Percentiles rank a stretch among this genome's conserved stretches.
Evolutionary conservation across 1,140 invertebrate species (phyloP).

Genomic region (Laupala kohalensis): DNA sequence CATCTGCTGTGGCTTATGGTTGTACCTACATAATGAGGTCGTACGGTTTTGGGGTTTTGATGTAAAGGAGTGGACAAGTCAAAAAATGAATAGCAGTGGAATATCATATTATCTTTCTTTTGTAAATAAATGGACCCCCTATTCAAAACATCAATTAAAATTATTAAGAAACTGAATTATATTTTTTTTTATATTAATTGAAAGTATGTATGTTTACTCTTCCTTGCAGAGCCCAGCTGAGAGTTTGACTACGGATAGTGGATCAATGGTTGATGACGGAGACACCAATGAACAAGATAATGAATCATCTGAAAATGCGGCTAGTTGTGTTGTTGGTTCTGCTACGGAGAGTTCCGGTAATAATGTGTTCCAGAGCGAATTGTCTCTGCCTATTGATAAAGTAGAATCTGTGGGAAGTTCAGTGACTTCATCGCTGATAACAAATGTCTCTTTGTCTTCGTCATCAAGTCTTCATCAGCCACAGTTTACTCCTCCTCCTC

Average conservation of each 20-base stretch:
- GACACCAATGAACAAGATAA: slow-evolving; percentile 46
- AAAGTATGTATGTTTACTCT: not conserved
- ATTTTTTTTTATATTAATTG: not conserved
- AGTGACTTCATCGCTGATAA: not conserved
- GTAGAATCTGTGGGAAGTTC: not conserved
- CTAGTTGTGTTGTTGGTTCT: not conserved
- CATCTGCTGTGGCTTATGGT: too few relatives aligned
- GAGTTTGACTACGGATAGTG: slow-evolving; percentile 67
- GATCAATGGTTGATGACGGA: slow-evolving; percentile 60
- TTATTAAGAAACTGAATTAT: too few relatives aligned
- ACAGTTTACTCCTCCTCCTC: too few relatives aligned
- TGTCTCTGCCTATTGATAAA: not conserved
- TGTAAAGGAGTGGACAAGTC: too few relatives aligned
- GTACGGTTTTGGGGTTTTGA: too few relatives aligned
- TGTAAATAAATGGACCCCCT: too few relatives aligned
- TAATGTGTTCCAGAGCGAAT: not conserved
- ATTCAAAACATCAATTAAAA: too few relatives aligned
- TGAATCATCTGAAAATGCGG: slow-evolving; percentile 32
- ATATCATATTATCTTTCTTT: too few relatives aligned
- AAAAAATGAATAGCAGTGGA: too few relatives aligned
- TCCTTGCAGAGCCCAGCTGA: slow-evolving; percentile 52
- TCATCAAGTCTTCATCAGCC: not conserved
- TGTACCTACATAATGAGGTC: too few relatives aligned
- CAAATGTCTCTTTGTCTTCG: not conserved
- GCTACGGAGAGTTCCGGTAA: not conserved